A percentile compares a stretch with the other conserved stretches of the same genome.
Evolutionary conservation across 2,888 invertebrate genomes (phyloP).

Genomic region (Tortricodes alternella): DNA sequence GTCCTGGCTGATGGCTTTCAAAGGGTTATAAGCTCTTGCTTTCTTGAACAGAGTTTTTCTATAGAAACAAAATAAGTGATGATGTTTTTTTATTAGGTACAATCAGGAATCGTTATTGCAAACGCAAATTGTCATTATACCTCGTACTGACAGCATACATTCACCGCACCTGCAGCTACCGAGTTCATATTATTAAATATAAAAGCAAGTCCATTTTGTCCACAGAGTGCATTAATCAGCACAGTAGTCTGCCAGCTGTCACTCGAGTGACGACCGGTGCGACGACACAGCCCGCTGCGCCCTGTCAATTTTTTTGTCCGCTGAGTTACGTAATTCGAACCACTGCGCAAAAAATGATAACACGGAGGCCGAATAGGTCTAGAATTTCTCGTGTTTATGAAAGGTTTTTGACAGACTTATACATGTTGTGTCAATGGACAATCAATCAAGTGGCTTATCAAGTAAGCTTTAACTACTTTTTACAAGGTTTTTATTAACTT

Average conservation of each 20-base stretch:
- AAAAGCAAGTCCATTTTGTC: constrained; percentile 24
- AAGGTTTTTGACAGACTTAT: neutral
- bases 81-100: too few species aligned
- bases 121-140: too few species aligned
- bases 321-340: constrained; percentile 25
- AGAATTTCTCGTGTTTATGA: neutral
- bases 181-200: constrained; percentile 10
- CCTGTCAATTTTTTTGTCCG: constrained; percentile 32
- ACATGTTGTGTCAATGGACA: neutral
- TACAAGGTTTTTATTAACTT: too few species aligned
- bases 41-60: too few species aligned
- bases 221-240: constrained; percentile 35
- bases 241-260: constrained; percentile 32
- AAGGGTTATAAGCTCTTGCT: too few species aligned
- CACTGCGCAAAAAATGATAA: constrained; percentile 29
- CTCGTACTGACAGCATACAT: too few species aligned
- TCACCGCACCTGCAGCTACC: too few species aligned
- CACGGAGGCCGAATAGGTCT: constrained; percentile 7
- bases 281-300: constrained; percentile 31
- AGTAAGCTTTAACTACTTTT: too few species aligned
- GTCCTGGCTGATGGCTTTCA: too few species aligned
- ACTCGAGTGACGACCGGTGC: constrained; percentile 30
- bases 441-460: neutral
- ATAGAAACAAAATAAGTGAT: too few species aligned
- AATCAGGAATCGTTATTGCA: too few species aligned